These are phyloP conservation scores for Octopus bimaculoides DNA, from an alignment of 1,140 invertebrate genomes.

Conservation along the genomic window DNA sequence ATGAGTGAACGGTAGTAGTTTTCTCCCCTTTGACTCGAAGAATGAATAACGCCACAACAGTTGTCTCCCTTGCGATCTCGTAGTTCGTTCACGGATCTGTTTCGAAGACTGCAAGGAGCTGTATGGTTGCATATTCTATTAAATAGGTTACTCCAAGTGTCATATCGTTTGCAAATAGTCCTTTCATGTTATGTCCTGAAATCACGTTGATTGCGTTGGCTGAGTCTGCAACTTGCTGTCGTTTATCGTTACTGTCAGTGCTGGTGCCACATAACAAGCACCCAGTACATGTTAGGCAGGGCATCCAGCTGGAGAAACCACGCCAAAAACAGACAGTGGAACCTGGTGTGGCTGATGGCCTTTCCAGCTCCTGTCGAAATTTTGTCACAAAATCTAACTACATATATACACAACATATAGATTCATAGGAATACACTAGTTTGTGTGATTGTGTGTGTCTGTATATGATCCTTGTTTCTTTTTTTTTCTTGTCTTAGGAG, in stretches of 20 bases:
- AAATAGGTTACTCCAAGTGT: no score
- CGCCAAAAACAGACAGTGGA: neutral
- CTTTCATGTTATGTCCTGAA: no score
- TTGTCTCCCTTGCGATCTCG: neutral
- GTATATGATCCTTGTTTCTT: constrained; percentile 9
- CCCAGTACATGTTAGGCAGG: no score
- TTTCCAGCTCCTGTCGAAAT: neutral
- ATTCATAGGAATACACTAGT: neutral
- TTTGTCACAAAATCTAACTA: neutral
- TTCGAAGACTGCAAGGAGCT: no score
- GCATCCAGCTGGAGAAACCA: neutral
- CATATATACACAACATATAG: neutral
- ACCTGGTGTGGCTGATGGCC: neutral
- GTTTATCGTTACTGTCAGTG: no score
- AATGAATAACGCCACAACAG: neutral
- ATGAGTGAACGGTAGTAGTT: neutral
- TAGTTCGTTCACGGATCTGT: no score
- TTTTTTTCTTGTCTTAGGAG: constrained; percentile 64
- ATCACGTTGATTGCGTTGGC: no score
- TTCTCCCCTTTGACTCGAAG: neutral
- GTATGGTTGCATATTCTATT: no score
- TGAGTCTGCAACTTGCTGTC: no score
- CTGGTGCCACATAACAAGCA: no score
- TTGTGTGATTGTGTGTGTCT: constrained; percentile 19
- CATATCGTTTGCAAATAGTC: no score